Evolutionary conservation across 1,140 invertebrate species (phyloP).

Genomic region (Aphaenogaster ashmeadi): DNA sequence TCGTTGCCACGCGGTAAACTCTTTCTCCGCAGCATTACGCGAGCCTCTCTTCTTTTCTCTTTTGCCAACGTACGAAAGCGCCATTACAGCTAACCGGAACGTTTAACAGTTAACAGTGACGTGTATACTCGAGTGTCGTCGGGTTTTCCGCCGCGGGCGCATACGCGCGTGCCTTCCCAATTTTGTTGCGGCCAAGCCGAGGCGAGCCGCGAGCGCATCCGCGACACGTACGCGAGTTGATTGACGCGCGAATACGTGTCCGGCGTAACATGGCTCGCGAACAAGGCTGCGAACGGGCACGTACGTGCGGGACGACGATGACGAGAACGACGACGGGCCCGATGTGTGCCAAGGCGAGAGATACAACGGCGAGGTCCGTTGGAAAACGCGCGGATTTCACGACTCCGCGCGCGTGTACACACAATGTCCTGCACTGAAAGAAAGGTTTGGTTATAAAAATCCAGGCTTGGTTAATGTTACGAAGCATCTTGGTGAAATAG

Average conservation of each 20-base stretch:
- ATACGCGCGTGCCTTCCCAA: slow-evolving; percentile 29
- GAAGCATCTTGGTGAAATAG: no score
- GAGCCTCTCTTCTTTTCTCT: not conserved
- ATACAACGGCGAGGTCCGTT: slow-evolving; percentile 40
- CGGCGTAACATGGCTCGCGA: slow-evolving; percentile 43
- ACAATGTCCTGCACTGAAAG: not conserved
- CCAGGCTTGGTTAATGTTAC: no score
- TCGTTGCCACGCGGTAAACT: not conserved
- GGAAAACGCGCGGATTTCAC: slow-evolving; percentile 52
- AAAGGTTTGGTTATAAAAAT: no score
- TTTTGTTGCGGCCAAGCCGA: slow-evolving; percentile 27
- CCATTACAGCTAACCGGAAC: slow-evolving; percentile 19
- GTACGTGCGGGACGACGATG: slow-evolving; percentile 43
- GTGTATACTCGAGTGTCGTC: slow-evolving; percentile 10
- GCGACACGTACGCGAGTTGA: slow-evolving; percentile 59
- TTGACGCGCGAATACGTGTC: slow-evolving; percentile 60
- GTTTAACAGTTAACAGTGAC: slow-evolving; percentile 31
- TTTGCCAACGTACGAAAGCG: not conserved
- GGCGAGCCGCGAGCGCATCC: slow-evolving; percentile 33
- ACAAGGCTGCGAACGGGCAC: slow-evolving; percentile 58
- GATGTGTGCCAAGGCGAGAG: slow-evolving; percentile 75
- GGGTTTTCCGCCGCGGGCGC: not conserved
- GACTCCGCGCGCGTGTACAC: slow-evolving; percentile 1
- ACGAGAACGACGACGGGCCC: slow-evolving; percentile 43
- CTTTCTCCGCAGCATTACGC: not conserved